Evolutionary conservation across 2,797 vertebrate species (phyloP), one percentile per base, ranked within the genome.

Genomic region (Sebastes flavidus): DNA sequence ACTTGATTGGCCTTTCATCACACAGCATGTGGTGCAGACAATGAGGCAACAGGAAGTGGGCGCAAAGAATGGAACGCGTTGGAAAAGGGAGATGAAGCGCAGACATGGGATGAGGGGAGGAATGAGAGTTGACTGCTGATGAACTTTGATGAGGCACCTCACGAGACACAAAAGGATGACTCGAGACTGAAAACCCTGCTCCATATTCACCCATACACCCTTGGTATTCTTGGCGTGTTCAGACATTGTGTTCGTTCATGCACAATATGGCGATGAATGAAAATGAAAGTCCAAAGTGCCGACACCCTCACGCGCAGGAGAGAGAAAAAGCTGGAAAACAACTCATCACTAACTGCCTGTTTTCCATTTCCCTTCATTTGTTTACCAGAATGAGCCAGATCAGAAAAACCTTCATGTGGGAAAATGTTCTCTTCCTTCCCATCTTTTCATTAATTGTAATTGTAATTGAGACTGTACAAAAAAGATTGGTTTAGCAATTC

Each of bases 1-100:
- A 88, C 87, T 87, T 91, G 89, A 94, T 78, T 90, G 88, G 87
- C 85, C 82, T 92, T 92, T 85, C 75, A 94, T 94, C 90, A 93
- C 89, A 77, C 90, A 91, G 85, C 80, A 90, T 77, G 91, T 34
- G 83, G 89, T 10, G 65, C 79, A 78, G 86, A 92, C 85, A 86
- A 83, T 62, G 77, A 81, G 65, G 84, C 82, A 89, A 83, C 62
- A 79, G 84, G 84, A 87, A 66, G 81, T 59, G 66, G 77, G 80
- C 59, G 77, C 38, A 8, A 72, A 63, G 69, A 76, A 68, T 83
- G 69, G 65, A 71, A 79, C 52, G 36, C 72, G 72, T 65, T 25
- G 52, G 67, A 74, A 72, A 75, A 20, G 18, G 72, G 78, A 77
- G 82, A 78, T 68, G 83, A 78, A 65, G 84, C 20, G 36, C 24